These are phyloP conservation scores for Pterostichus madidus DNA, from an alignment of 2,888 invertebrate genomes.

Conservation along the genomic window DNA sequence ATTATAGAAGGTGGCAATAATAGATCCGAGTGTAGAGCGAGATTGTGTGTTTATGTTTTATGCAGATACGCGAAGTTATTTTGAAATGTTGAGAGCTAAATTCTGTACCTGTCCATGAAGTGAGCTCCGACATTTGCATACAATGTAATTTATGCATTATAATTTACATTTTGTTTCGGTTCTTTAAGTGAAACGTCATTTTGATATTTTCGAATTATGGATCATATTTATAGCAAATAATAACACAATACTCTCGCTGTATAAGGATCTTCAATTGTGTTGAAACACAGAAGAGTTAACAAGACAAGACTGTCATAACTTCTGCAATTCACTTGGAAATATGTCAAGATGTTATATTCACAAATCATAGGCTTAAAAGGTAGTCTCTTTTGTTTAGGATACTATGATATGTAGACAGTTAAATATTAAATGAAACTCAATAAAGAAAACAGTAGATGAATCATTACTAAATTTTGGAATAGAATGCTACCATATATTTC, in stretches of 20 bases:
- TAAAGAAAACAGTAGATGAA: conserved; percentile 1
- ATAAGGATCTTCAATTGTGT: conserved; percentile 9
- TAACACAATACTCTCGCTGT: not conserved
- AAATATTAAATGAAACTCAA: not conserved
- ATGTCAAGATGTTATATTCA: not conserved
- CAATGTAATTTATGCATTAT: conserved; percentile 52
- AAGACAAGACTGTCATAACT: not conserved
- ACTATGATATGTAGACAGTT: not conserved
- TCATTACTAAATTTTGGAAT: not conserved
- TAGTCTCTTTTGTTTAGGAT: not conserved
- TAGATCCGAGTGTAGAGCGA: conserved; percentile 12
- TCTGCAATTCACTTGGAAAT: not conserved
- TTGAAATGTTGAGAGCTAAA: conserved; percentile 49
- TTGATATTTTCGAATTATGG: conserved; percentile 35
- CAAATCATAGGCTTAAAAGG: not conserved
- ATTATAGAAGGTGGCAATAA: conserved; percentile 45
- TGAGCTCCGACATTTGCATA: conserved; percentile 44
- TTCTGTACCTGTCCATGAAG: conserved; percentile 47
- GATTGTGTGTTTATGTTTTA: conserved; percentile 43
- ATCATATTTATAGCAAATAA: conserved; percentile 9
- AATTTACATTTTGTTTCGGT: conserved; percentile 45
- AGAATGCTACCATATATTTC: not conserved
- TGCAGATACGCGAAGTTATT: conserved; percentile 39
- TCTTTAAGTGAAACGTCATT: conserved; percentile 50
- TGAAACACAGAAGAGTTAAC: not conserved